phyloP scores from a whole-genome alignment of 1,140 invertebrate genomes.

The Pissodes strobi region DNA sequence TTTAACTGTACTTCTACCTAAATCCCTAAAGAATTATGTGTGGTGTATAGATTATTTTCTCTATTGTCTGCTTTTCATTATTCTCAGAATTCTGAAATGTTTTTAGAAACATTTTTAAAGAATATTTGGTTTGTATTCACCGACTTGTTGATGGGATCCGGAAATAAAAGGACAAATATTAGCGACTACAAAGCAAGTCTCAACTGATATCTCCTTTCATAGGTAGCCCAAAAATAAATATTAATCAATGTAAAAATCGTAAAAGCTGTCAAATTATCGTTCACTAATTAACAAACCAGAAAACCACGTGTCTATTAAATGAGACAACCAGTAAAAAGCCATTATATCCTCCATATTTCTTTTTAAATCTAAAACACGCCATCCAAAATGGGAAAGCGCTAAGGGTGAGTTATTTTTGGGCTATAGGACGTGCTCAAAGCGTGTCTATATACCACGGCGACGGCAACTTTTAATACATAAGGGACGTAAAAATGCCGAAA shows the following conservation, averaged over 20 bases:
- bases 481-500: conserved; percentile 32
- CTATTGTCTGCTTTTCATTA: conserved; percentile 5
- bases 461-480: conserved; percentile 25
- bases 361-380: conserved; percentile 32
- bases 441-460: conserved; percentile 13
- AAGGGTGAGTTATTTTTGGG: conserved; percentile 26
- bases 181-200: no score
- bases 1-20: conserved; percentile 20
- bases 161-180: no score
- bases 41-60: conserved; percentile 4
- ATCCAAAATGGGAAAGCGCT: no score
- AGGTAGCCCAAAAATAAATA: no score
- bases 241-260: conserved; percentile 9
- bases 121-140: not conserved
- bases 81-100: not conserved
- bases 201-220: no score
- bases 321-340: conserved; percentile 26
- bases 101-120: conserved; percentile 2
- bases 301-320: conserved; percentile 19
- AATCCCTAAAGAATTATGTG: not conserved
- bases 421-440: conserved; percentile 29
- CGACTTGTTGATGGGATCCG: no score
- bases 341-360: conserved; percentile 24
- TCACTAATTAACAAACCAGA: conserved; percentile 28
- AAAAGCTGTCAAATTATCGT: conserved; percentile 16